A percentile compares a stretch with the other conserved stretches of the same genome.
Evolutionary conservation across 2,113 vertebrate genomes (phyloP).

Genomic region (Grus americana): DNA sequence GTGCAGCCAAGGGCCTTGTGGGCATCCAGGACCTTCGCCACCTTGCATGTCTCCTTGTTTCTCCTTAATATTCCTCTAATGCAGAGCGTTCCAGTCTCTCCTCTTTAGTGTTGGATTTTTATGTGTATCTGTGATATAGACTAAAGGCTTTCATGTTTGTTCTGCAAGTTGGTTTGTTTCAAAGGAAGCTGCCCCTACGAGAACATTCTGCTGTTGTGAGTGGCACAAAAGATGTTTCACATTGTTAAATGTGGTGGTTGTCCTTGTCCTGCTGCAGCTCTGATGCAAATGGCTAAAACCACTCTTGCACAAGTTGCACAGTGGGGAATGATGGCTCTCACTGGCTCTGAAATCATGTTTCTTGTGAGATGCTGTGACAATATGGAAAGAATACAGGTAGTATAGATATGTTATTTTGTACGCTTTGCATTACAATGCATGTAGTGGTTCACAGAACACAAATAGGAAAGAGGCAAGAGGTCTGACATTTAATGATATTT

Average conservation of each 20-base stretch:
- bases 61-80: neutral
- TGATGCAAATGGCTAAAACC: rapidly evolving
- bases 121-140: rapidly evolving
- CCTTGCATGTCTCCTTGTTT: neutral
- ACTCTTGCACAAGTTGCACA: neutral
- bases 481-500: neutral
- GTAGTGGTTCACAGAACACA: neutral
- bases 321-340: neutral
- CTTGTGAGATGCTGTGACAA: neutral
- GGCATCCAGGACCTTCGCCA: neutral
- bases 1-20: neutral
- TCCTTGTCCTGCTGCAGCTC: neutral
- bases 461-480: neutral
- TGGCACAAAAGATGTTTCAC: neutral
- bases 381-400: neutral
- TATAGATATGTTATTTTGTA: neutral
- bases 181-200: neutral
- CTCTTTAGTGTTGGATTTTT: neutral
- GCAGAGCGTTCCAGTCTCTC: rapidly evolving
- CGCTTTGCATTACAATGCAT: neutral
- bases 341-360: neutral
- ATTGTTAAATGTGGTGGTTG: neutral
- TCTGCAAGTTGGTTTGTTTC: neutral
- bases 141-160: neutral
- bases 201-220: neutral